Conservation (phyloP, 2,113 vertebrate species). For the Macrotis lagotis region DNA sequence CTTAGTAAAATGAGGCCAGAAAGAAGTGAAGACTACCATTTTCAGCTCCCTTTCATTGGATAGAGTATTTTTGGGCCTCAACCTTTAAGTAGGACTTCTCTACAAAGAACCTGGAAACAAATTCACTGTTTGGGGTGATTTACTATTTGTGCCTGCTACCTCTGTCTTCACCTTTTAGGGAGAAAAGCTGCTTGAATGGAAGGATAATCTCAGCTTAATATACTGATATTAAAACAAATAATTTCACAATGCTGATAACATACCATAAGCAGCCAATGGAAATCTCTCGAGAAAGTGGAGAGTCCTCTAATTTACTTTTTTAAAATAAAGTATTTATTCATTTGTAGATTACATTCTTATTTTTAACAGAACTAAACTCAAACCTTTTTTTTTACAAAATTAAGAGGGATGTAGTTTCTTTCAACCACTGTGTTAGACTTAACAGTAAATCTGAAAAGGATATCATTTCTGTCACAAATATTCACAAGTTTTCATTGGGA, state of each 20-base stretch:
- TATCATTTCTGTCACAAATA: background rate
- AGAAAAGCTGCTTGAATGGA: background rate
- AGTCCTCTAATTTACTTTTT: slow-evolving; percentile 19
- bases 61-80: background rate
- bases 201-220: background rate
- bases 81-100: background rate
- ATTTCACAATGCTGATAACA: background rate
- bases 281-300: slow-evolving; percentile 23
- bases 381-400: slow-evolving; percentile 30
- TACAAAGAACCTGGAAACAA: background rate
- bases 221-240: background rate
- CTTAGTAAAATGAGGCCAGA: no score
- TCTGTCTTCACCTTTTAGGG: background rate
- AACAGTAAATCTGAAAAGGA: background rate
- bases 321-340: slow-evolving; percentile 25
- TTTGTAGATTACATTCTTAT: slow-evolving; percentile 23
- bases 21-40: background rate
- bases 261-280: background rate
- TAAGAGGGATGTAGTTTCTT: background rate
- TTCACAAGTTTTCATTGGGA: background rate
- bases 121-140: no score
- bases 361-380: slow-evolving; percentile 29
- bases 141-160: background rate
- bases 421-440: background rate
- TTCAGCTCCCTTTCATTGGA: background rate